These are phyloP conservation scores for Bungarus multicinctus DNA, from an alignment of 2,113 vertebrate species.

Conservation along the genomic window DNA sequence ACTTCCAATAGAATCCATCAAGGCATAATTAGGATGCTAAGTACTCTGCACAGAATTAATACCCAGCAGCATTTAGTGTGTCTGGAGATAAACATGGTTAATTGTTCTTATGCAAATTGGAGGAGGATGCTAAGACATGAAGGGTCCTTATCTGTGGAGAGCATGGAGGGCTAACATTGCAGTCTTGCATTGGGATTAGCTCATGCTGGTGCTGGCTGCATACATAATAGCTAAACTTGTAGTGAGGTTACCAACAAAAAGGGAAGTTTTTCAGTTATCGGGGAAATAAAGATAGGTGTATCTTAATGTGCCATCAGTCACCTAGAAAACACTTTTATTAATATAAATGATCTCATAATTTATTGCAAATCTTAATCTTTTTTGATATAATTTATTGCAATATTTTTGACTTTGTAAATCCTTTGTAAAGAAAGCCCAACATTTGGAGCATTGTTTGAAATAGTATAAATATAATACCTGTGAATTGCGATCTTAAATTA, in stretches of 20 bases:
- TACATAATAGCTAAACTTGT: slow-evolving; percentile 8
- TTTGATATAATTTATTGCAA: background rate
- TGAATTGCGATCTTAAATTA: background rate
- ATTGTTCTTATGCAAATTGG: slow-evolving; percentile 40
- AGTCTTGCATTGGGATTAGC: background rate
- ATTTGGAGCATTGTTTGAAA: background rate
- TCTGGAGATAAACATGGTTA: slow-evolving; percentile 37
- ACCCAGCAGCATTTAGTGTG: background rate
- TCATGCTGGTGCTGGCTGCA: background rate
- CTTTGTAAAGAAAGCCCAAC: background rate
- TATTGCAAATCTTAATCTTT: background rate
- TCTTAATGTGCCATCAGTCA: background rate
- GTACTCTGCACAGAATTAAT: slow-evolving; percentile 38
- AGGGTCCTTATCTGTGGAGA: slow-evolving; percentile 5
- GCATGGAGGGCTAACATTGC: background rate
- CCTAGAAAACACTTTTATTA: background rate
- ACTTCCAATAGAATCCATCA: slow-evolving; percentile 49
- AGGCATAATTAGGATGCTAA: slow-evolving; percentile 43
- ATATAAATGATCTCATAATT: background rate
- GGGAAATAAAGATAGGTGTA: background rate
- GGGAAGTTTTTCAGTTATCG: slow-evolving; percentile 15
- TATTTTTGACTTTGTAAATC: background rate
- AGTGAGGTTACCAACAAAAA: slow-evolving; percentile 9
- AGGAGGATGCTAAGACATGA: background rate
- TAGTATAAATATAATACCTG: background rate